Evolutionary conservation across 2,797 vertebrate genomes (phyloP).

Genomic region (Podarcis siculus): DNA sequence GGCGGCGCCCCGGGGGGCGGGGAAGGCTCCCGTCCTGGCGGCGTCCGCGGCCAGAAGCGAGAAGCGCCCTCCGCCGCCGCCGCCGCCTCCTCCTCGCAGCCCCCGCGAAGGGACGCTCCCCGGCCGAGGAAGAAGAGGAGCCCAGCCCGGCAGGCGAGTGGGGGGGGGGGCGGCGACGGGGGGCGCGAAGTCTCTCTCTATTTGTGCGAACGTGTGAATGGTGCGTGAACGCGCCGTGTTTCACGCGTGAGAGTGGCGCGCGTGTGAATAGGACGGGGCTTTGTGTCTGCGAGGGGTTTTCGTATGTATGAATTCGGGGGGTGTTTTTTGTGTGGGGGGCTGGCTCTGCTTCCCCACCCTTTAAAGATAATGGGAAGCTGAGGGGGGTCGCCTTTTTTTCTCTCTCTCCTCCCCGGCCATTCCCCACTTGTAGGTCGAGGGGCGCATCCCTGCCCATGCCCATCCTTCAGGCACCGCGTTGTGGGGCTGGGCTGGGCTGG

Average conservation of each 20-base stretch:
- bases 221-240: no score
- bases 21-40: conserved; percentile 32
- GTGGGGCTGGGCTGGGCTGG: no score
- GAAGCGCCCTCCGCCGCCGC: background rate
- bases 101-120: background rate
- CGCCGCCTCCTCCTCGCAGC: background rate
- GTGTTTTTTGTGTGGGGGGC: no score
- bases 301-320: no score
- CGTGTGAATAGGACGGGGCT: no score
- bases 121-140: background rate
- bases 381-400: background rate
- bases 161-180: background rate
- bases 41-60: background rate
- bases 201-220: no score
- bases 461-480: no score
- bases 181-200: background rate
- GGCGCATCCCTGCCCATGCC: no score
- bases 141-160: background rate
- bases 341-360: no score
- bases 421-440: background rate
- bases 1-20: conserved; percentile 35
- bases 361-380: no score
- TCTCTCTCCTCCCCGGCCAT: background rate
- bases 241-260: no score
- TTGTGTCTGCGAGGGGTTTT: no score